Percentiles rank a stretch among this genome's conserved stretches.
phyloP scores from a whole-genome alignment of 2,888 invertebrate species.

The Abscondita cerata region DNA sequence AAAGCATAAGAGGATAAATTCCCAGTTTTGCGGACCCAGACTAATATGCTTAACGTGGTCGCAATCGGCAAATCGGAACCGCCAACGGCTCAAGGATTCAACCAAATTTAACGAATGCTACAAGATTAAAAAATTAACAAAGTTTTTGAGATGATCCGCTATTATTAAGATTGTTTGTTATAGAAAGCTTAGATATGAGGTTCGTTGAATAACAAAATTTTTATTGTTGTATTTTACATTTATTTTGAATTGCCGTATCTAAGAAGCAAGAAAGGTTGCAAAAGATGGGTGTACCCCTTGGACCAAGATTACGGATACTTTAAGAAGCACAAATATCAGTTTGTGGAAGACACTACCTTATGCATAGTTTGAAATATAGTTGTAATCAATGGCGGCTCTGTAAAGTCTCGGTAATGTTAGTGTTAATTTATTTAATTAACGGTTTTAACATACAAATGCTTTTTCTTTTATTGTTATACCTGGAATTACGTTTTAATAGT shows the following conservation, averaged over 20 bases:
- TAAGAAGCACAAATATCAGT: conserved; percentile 81
- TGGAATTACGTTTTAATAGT: background rate
- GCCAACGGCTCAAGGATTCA: conserved; percentile 64
- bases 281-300: conserved; percentile 89
- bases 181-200: conserved; percentile 92
- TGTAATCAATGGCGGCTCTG: conserved; percentile 30
- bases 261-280: conserved; percentile 85
- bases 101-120: conserved; percentile 83
- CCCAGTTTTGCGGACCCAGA: conserved; percentile 75
- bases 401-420: conserved; percentile 18
- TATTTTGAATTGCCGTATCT: conserved; percentile 89
- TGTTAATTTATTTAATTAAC: conserved; percentile 17
- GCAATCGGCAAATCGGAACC: conserved; percentile 69
- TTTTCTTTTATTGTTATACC: no score
- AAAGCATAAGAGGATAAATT: conserved; percentile 83
- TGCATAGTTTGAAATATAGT: conserved; percentile 64
- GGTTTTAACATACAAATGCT: background rate
- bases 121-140: conserved; percentile 84
- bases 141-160: conserved; percentile 96
- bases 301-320: conserved; percentile 85
- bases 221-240: no score
- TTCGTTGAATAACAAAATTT: conserved; percentile 85
- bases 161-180: conserved; percentile 85
- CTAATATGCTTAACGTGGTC: conserved; percentile 68
- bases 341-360: conserved; percentile 68